These are phyloP conservation scores for Camponotus pennsylvanicus DNA, from an alignment of 1,140 invertebrate species.

Conservation along the genomic window DNA sequence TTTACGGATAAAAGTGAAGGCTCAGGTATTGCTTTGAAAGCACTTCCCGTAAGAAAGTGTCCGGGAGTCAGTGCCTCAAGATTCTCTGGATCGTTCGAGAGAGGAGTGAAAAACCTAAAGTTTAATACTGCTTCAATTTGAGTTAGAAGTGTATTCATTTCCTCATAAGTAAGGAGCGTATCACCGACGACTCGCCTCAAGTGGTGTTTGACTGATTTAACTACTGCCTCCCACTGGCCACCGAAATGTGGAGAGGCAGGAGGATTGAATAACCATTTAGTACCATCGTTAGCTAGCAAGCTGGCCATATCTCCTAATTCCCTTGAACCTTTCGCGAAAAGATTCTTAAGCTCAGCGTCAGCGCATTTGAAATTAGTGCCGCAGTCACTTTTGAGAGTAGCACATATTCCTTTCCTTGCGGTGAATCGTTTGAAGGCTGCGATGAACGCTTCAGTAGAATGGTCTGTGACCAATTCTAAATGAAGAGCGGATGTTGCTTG, in stretches of 20 bases:
- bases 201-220: constrained; percentile 75
- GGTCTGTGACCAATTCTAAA: too few species aligned
- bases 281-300: neutral
- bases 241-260: constrained; percentile 28
- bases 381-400: neutral
- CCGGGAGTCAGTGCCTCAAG: constrained; percentile 57
- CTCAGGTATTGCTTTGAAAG: constrained; percentile 59
- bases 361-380: neutral
- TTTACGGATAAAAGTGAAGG: neutral
- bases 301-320: neutral
- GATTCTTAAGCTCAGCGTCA: neutral
- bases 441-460: too few species aligned
- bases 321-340: neutral
- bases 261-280: neutral
- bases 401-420: neutral
- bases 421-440: too few species aligned
- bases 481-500: too few species aligned
- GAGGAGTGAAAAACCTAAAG: constrained; percentile 4
- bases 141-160: constrained; percentile 6
- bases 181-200: constrained; percentile 51
- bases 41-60: constrained; percentile 72
- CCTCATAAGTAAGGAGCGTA: constrained; percentile 17
- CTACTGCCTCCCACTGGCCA: constrained; percentile 64
- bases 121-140: constrained; percentile 62
- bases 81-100: constrained; percentile 52